Evolutionary conservation across 2,888 invertebrate genomes (phyloP).

Genomic region (Clunio marinus): DNA sequence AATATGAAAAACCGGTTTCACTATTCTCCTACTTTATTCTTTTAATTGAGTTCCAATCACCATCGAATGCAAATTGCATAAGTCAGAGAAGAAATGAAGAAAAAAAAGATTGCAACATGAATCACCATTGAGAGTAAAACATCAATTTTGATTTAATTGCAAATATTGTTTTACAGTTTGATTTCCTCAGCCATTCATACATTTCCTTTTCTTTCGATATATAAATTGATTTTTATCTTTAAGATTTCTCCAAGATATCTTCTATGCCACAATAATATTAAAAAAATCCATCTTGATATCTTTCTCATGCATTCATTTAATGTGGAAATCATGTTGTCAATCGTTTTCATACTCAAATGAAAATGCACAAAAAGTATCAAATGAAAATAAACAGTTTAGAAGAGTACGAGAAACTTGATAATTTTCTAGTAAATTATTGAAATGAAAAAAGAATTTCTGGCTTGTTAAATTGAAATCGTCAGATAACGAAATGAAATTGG

Average conservation of each 20-base stretch:
- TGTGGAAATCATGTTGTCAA: constrained; percentile 9
- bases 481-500: no score
- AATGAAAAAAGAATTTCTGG: no score
- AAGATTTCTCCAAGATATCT: constrained; percentile 26
- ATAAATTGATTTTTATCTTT: not conserved
- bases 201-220: not conserved
- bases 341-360: not conserved
- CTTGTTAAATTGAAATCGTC: no score
- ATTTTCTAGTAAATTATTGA: no score
- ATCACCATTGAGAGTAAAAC: not conserved
- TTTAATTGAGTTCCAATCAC: not conserved
- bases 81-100: not conserved
- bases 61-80: constrained; percentile 7
- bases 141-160: constrained; percentile 9
- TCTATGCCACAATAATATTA: not conserved
- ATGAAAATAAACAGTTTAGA: not conserved
- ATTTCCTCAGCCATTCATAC: not conserved
- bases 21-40: not conserved
- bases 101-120: not conserved
- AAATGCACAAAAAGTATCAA: constrained; percentile 28
- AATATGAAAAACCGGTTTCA: not conserved
- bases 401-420: constrained; percentile 33
- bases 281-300: not conserved
- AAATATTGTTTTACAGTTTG: not conserved
- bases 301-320: not conserved